Evolutionary conservation across 2,113 vertebrate genomes (phyloP).

Genomic region (Lampris megalopsis): DNA sequence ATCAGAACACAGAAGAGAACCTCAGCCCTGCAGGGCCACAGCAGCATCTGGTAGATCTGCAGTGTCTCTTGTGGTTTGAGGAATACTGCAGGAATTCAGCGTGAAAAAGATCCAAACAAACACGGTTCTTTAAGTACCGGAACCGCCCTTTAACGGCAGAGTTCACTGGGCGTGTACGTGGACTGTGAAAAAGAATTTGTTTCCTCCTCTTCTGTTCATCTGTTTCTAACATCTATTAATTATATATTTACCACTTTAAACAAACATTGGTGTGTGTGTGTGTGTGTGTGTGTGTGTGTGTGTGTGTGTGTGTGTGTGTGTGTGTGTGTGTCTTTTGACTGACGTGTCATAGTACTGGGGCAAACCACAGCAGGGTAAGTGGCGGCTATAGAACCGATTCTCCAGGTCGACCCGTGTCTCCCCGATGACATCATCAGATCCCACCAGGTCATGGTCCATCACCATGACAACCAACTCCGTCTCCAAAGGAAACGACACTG

Average conservation of each 20-base stretch:
- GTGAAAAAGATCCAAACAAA: no score
- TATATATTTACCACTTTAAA: not conserved
- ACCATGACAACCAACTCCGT: conserved; percentile 87
- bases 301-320: conserved; percentile 6
- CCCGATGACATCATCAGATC: conserved; percentile 91
- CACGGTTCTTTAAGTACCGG: no score
- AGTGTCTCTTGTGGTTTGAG: no score
- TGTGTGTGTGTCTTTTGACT: conserved; percentile 62
- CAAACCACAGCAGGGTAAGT: conserved; percentile 89
- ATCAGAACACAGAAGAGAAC: no score
- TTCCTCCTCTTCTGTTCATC: no score
- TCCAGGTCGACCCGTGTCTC: conserved; percentile 93
- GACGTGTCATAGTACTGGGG: conserved; percentile 88
- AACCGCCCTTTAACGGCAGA: no score
- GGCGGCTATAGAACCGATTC: conserved; percentile 93
- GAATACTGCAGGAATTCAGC: no score
- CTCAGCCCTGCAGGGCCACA: no score
- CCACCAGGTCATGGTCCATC: conserved; percentile 92
- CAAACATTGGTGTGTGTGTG: not conserved
- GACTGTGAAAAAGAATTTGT: no score
- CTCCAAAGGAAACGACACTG: conserved; percentile 89
- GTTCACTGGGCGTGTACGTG: no score
- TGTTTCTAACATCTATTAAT: no score
- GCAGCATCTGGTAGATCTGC: no score
- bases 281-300: conserved; percentile 5